Evolutionary conservation across 1,140 invertebrate genomes (phyloP), one percentile per base, ranked within the genome.

Genomic region (Teleogryllus occipitalis): DNA sequence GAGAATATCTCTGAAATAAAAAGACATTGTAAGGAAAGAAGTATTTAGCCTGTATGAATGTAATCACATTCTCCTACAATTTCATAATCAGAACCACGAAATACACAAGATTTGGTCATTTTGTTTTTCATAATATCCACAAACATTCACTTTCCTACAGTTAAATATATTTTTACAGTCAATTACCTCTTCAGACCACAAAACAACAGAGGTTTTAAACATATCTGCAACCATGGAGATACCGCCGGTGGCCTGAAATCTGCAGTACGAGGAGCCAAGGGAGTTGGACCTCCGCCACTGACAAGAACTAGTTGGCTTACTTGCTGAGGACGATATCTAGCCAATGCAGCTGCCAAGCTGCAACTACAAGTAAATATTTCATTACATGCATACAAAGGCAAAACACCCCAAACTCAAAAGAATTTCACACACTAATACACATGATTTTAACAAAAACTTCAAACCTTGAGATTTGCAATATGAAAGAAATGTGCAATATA

Each of bases 281-380:
- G 91, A 12, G 90, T 92, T 39, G 93, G 93, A 8, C 91, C 91
- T 48, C 93, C 93, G 49, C 92, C 91, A 85, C 91, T 92, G 80
- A 93, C 91, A 78, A 93, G 83, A 22, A 93, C 88, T 72, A 94
- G 84, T 82, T 92, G 90, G 14, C 87, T 86, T n/a, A 93, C 89
- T 82, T 89, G 87, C 81, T 87, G 85, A 18, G 89, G 86, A 82
- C 92, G 87, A 79, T 90, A 87, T 81, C 89, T 86, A 21, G 91
- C 90, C 79, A 94, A 83, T 7, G 91, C 90, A 21, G 91, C 89
- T 8, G 90, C 91, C 83, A 94, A 90, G 81, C 91, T 92, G 83
- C 90, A 92, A 72, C 92, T 93, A 84, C 54, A 65, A 65, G 18
- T 65, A 65, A 65, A 65, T 65, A 14, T 14, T 14, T 10, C 2